These are phyloP conservation scores for Lepidocyrtinus sp. DNA, from an alignment of 2,888 invertebrate genomes.

Conservation along the genomic window DNA sequence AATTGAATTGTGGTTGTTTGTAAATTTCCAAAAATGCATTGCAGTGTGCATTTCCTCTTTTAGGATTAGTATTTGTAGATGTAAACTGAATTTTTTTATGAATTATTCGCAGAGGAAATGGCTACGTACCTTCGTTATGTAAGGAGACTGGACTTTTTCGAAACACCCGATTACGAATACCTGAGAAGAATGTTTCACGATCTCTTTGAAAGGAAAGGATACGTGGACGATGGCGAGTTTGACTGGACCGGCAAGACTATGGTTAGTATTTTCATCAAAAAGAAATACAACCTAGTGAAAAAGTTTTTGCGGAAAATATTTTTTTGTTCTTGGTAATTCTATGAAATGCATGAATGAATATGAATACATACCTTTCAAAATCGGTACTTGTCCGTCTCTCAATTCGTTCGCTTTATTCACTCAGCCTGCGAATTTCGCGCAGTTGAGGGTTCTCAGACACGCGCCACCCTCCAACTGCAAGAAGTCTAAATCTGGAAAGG, in stretches of 20 bases:
- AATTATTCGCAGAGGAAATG: conserved; percentile 90
- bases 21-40: conserved; percentile 6
- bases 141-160: conserved; percentile 97
- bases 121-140: conserved; percentile 98
- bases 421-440: conserved; percentile 84
- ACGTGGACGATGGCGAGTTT: conserved; percentile 91
- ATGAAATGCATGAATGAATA: neutral
- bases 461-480: conserved; percentile 89
- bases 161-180: conserved; percentile 99
- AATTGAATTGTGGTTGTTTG: no score
- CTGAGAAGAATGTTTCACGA: conserved; percentile 95
- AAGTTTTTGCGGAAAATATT: neutral
- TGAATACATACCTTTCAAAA: neutral
- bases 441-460: conserved; percentile 86
- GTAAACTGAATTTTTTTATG: no score
- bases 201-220: conserved; percentile 78
- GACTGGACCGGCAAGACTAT: conserved; percentile 93
- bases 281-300: no score
- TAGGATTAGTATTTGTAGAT: no score
- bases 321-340: neutral
- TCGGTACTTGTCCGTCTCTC: no score
- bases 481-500: conserved; percentile 90
- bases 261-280: conserved; percentile 73
- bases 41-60: neutral
- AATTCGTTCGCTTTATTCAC: no score